phyloP scores from a whole-genome alignment of 2,888 invertebrate genomes.

The Subacronicta megacephala region DNA sequence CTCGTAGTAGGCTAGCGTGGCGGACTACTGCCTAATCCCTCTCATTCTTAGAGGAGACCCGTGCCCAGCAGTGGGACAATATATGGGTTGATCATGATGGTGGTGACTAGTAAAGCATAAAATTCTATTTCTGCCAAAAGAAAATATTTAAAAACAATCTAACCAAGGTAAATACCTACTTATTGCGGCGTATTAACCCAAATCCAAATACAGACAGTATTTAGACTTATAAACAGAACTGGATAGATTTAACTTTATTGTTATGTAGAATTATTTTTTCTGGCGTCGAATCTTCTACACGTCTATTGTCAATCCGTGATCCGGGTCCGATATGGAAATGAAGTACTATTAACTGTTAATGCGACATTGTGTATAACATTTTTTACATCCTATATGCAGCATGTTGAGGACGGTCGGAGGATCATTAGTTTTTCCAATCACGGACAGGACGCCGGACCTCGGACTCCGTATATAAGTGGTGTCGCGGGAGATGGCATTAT shows the following conservation, averaged over 20 bases:
- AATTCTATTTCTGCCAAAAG: too few relatives aligned
- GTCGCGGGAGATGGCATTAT: constrained; percentile 49
- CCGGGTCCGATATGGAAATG: constrained; percentile 83
- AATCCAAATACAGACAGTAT: too few relatives aligned
- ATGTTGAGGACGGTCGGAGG: constrained; percentile 67
- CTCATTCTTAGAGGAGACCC: too few relatives aligned
- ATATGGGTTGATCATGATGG: too few relatives aligned
- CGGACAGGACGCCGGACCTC: constrained; percentile 70
- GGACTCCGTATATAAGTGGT: constrained; percentile 72
- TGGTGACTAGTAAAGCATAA: too few relatives aligned
- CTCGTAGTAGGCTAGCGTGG: too few relatives aligned
- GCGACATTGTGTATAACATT: constrained; percentile 80
- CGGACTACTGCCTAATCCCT: too few relatives aligned
- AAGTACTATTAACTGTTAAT: constrained; percentile 81
- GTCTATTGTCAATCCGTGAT: constrained; percentile 68
- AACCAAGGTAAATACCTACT: too few relatives aligned
- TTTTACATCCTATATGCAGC: constrained; percentile 71
- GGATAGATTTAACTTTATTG: background rate
- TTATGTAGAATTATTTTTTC: constrained; percentile 61
- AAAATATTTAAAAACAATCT: too few relatives aligned
- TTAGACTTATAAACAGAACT: too few relatives aligned
- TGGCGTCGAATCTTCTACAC: constrained; percentile 54
- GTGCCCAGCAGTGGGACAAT: too few relatives aligned
- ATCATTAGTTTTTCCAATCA: constrained; percentile 83
- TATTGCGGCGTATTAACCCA: too few relatives aligned